Conservation (phyloP, 1,140 invertebrate species). For the Liolophura sinensis region DNA sequence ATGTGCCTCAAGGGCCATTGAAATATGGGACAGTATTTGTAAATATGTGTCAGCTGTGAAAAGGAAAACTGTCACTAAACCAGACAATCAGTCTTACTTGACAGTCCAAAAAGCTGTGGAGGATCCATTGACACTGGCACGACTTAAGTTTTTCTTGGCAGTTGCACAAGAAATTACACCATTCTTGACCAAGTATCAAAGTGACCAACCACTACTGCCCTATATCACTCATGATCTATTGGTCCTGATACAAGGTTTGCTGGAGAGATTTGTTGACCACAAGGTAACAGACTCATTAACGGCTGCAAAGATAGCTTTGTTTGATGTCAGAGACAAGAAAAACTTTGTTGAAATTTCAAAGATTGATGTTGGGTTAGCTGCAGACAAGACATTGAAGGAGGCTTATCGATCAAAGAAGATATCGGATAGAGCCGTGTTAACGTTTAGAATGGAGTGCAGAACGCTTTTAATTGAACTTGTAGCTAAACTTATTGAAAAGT, state of each 20-base stretch:
- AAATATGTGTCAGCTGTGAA: slow-evolving; percentile 8
- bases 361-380: too few relatives aligned
- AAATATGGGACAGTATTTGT: slow-evolving; percentile 2
- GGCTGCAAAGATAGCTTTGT: too few relatives aligned
- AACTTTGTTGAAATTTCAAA: too few relatives aligned
- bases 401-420: too few relatives aligned
- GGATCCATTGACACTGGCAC: slow-evolving; percentile 5
- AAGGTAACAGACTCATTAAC: neutral
- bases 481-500: too few relatives aligned
- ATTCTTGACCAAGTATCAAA: slow-evolving; percentile 22
- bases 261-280: slow-evolving; percentile 9
- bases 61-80: slow-evolving; percentile 6
- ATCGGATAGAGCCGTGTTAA: too few relatives aligned
- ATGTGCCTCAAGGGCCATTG: slow-evolving; percentile 9
- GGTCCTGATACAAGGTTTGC: neutral
- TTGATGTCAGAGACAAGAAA: too few relatives aligned
- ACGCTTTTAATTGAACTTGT: too few relatives aligned
- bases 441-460: too few relatives aligned
- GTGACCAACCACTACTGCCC: slow-evolving; percentile 15
- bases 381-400: too few relatives aligned
- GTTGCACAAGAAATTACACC: slow-evolving; percentile 9
- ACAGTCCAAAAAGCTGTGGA: neutral
- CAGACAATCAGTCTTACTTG: slow-evolving; percentile 9
- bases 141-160: slow-evolving; percentile 14
- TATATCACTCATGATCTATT: slow-evolving; percentile 17